A percentile compares a stretch with the other conserved stretches of the same genome.
phyloP scores from a whole-genome alignment of 2,797 vertebrate genomes.

The Nannoperca obscura region DNA sequence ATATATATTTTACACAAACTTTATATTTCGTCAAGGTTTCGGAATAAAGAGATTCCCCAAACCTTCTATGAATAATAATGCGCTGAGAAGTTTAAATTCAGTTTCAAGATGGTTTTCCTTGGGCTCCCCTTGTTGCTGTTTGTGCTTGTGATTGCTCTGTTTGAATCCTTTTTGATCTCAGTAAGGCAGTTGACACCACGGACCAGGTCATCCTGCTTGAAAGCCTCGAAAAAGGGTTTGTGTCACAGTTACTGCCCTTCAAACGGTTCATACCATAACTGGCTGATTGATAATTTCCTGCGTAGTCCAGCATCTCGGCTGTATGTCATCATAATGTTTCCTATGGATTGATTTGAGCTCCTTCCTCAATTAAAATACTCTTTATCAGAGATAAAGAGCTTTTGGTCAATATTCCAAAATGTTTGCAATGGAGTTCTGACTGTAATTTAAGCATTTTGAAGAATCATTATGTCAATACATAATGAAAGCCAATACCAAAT shows the following conservation, averaged over 20 bases:
- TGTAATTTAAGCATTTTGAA: constrained; percentile 40
- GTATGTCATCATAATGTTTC: constrained; percentile 27
- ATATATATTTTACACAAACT: constrained; percentile 6
- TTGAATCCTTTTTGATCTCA: constrained; percentile 67
- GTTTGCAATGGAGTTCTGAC: constrained; percentile 10
- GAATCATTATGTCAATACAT: constrained; percentile 30
- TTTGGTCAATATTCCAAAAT: constrained; percentile 34
- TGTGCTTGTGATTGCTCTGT: constrained; percentile 52
- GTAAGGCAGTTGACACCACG: constrained; percentile 49
- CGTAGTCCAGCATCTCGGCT: constrained; percentile 32
- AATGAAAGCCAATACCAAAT: constrained; percentile 25
- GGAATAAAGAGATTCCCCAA: constrained; percentile 10
- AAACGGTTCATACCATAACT: constrained; percentile 48
- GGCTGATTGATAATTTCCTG: constrained; percentile 45
- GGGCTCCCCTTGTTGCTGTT: constrained; percentile 44
- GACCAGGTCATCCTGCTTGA: constrained; percentile 61
- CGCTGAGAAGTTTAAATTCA: constrained; percentile 24
- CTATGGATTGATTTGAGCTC: constrained; percentile 21
- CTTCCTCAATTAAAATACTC: constrained; percentile 22
- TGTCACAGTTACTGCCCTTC: constrained; percentile 64
- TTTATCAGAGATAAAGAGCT: constrained; percentile 18
- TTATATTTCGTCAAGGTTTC: constrained; percentile 15
- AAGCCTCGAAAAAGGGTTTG: constrained; percentile 59
- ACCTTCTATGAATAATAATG: constrained; percentile 50
- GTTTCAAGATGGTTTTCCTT: constrained; percentile 39